Conservation (phyloP, 2,888 invertebrate species). For the Hemithea aestivaria region DNA sequence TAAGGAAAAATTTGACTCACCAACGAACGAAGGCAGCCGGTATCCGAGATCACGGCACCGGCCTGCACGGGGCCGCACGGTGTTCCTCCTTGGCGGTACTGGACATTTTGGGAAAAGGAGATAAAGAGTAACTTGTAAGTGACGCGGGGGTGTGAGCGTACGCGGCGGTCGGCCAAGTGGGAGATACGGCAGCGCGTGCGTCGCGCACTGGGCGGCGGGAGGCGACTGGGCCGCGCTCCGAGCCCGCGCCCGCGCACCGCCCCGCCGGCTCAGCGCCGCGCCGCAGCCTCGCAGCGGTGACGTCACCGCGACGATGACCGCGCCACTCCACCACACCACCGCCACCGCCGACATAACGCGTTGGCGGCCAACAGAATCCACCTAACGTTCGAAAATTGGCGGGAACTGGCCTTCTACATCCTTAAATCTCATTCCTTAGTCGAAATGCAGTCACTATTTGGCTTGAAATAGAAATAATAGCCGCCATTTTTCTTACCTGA, state of each 20-base stretch:
- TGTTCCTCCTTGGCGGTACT: constrained; percentile 40
- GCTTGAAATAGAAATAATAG: too few species aligned
- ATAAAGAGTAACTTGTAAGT: constrained; percentile 8
- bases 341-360: constrained; percentile 16
- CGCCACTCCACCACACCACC: constrained; percentile 18
- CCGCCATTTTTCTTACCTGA: not conserved
- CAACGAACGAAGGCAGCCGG: constrained; percentile 27
- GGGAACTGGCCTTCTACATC: too few species aligned
- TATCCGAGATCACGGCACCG: constrained; percentile 34
- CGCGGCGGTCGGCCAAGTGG: constrained; percentile 58
- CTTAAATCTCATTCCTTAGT: too few species aligned
- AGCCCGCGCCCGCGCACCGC: constrained; percentile 38
- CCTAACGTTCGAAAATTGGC: constrained; percentile 6
- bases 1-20: constrained; percentile 39
- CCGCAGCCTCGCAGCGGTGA: constrained; percentile 57
- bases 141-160: constrained; percentile 28
- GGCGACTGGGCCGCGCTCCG: constrained; percentile 51
- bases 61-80: constrained; percentile 40
- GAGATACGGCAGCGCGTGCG: constrained; percentile 51
- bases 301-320: constrained; percentile 53
- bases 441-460: too few species aligned
- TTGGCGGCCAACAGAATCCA: constrained; percentile 1
- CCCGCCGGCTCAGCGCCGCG: constrained; percentile 50
- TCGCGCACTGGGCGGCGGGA: constrained; percentile 59
- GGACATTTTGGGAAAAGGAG: constrained; percentile 10